Evolutionary conservation across 2,797 vertebrate genomes (phyloP), one percentile per base, ranked within the genome.

Genomic region (Trachurus trachurus): DNA sequence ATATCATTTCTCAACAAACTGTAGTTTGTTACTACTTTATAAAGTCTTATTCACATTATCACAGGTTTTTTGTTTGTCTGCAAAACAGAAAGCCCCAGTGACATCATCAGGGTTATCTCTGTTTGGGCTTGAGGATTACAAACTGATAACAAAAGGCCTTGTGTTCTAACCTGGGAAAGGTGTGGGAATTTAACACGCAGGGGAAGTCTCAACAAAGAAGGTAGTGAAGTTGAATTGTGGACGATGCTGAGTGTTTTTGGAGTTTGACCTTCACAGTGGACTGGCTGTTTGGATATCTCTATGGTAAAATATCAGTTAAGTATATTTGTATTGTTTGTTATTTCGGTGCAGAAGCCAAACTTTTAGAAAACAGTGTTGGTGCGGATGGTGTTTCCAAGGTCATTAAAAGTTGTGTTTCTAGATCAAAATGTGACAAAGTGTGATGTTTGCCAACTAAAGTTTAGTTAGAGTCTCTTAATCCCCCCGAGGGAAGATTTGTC

Each of bases 401-500:
- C 39, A 9, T 52, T 29, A n/a, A 56, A 56, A 44, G 37, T 40
- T 3, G 47, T 34, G 15, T 73, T 73, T 71, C 57, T 26, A n/a
- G 54, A 66, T 66, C 7, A 50, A 29, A 22, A 59, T 37, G 49
- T 60, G 52, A 52, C 66, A 37, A 47, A 61, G 64, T 17, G 34
- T 40, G 29, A 5, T 29, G n/a, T 63, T 65, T 63, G 19, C 57
- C 21, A 45, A 66, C 71, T 65, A 19, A 65, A 78, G 45, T 29
- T 4, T 56, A 63, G 60, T 63, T 37, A 17, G 10, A 49, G 21
- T 61, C 37, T 59, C 45, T 67, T 26, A 74, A 72, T 76, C 26
- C 72, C 72, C 83, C 83, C 8, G 44, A 39, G 26, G 76, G 37
- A 13, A 72, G 61, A 74, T 77, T 52, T 74, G n/a, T 68, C 78